Base-by-base conservation (phyloP, 2,888 invertebrate genomes). In the Drosophila hamatofila region DNA sequence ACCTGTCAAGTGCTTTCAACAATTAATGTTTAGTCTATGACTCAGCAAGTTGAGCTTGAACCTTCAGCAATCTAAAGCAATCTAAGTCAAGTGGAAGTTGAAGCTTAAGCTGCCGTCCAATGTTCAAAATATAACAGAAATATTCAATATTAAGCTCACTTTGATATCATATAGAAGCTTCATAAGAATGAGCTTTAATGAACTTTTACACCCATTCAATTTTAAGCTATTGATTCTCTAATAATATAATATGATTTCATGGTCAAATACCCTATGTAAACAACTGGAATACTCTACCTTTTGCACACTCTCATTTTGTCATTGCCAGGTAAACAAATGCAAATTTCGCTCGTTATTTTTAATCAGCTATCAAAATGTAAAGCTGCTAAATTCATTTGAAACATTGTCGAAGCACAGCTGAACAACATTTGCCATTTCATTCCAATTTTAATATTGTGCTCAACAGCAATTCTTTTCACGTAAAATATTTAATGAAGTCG, bases 331-430 rank as follows among this genome's bases (percentile, higher is more conserved):
- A 81, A 80, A 71, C 78, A 85, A 37, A 66, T 61, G 67, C 74
- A 87, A 76, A 69, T 71, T 73, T 62, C 48, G 69, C 72, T 79
- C 76, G 72, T 80, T 87, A 80, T 72, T 77, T 89, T 84, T 84
- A 87, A 86, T 84, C 88, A 77, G 85, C 68, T 70, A 84, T 82
- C 72, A 80, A 78, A 82, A 84, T 89, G 71, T 78, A 77, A 70
- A 62, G 63, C 44, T 49, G 44, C 41, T 48, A 62, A 62, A 64
- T 73, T 62, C 56, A 75, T 51, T 41, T 58, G 41, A 49, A 62
- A 33, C 75, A 75, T 48, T 35, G 54, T 42, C 23, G 59, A 25
- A 18, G 35, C 42, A 37, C 37, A 52, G 46, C 14, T 41, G 60
- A 16, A 49, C 23, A 61, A 44, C 55, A 48, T 35, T 54, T 70